Evolutionary conservation across 2,888 invertebrate species (phyloP).

Genomic region (Drosophila fulvimacula): DNA sequence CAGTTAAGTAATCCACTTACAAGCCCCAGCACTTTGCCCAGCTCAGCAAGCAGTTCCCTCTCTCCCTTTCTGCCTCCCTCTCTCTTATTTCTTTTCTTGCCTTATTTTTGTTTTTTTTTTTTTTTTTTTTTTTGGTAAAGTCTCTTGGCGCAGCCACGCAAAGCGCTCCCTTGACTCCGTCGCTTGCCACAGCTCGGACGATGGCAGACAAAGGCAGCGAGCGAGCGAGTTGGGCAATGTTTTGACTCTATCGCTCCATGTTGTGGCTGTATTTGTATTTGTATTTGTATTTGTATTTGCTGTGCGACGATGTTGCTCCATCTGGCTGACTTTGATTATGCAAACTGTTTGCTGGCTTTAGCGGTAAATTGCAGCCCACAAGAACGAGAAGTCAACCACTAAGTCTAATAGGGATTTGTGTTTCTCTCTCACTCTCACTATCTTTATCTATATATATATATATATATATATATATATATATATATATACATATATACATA

Average conservation of each 20-base stretch:
- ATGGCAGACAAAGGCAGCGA: constrained; percentile 7
- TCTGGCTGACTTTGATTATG: constrained; percentile 48
- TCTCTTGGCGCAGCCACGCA: constrained; percentile 31
- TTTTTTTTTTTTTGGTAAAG: constrained; percentile 16
- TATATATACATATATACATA: neutral
- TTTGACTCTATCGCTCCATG: neutral
- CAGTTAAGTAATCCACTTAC: constrained; percentile 56
- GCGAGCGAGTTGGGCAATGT: constrained; percentile 4
- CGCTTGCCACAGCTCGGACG: constrained; percentile 10
- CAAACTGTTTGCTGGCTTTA: constrained; percentile 39
- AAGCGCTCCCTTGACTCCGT: constrained; percentile 37
- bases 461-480: neutral
- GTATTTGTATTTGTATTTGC: constrained; percentile 22
- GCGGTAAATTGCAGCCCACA: constrained; percentile 21
- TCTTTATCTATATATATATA: too few relatives aligned
- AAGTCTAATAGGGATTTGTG: constrained; percentile 46
- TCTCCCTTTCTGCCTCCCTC: neutral
- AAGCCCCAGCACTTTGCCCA: constrained; percentile 10
- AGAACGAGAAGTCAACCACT: constrained; percentile 22
- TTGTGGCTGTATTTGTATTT: constrained; percentile 17
- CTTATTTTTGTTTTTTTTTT: neutral
- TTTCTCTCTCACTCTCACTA: neutral
- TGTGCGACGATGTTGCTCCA: constrained; percentile 15
- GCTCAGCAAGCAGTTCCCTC: neutral
- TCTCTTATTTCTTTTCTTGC: neutral